These are phyloP conservation scores for Sylvia atricapilla DNA, from an alignment of 2,113 vertebrate genomes.

Conservation along the genomic window DNA sequence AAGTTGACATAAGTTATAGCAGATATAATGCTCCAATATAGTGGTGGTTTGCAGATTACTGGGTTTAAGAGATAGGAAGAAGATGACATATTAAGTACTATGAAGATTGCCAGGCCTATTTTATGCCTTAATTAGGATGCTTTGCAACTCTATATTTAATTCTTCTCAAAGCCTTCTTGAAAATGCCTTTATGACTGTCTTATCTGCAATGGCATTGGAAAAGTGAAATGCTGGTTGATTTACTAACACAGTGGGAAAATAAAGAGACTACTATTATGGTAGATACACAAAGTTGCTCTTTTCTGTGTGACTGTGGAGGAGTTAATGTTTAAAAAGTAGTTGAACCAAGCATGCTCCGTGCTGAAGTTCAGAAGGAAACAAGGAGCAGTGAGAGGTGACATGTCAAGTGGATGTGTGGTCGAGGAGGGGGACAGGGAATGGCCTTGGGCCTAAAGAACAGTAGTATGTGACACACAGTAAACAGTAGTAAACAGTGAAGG, in stretches of 20 bases:
- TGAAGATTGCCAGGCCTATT: conserved; percentile 13
- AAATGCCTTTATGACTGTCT: not conserved
- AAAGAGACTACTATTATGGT: not conserved
- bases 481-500: not conserved
- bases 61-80: conserved; percentile 58
- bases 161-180: not conserved
- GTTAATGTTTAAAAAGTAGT: not conserved
- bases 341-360: not conserved
- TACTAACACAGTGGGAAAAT: not conserved
- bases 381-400: not conserved
- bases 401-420: not conserved
- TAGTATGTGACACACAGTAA: not conserved
- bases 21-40: conserved; percentile 63
- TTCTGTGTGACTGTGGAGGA: not conserved
- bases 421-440: not conserved
- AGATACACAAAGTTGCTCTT: not conserved
- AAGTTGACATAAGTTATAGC: conserved; percentile 74
- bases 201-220: not conserved
- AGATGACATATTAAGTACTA: conserved; percentile 39
- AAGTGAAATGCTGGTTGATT: conserved; percentile 14
- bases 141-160: not conserved
- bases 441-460: not conserved
- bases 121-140: not conserved
- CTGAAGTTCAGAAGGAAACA: not conserved
- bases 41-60: conserved; percentile 61